Evolutionary conservation across 1,140 invertebrate genomes (phyloP), one percentile per base, ranked within the genome.

Genomic region (Zophobas atratus): DNA sequence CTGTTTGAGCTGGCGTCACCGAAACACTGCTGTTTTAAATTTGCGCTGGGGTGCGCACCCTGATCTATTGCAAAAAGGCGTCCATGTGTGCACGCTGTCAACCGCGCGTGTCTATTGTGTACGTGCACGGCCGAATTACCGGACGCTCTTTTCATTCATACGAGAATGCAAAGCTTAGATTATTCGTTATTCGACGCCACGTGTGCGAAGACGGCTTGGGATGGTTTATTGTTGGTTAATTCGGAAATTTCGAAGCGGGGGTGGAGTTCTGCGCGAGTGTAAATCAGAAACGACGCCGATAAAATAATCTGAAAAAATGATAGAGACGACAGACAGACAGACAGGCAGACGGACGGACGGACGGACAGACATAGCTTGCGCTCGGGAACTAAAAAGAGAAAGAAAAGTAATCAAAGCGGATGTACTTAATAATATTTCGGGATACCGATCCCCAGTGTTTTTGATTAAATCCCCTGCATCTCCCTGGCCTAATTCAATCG

Each of bases 31-130:
- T 8, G 49, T 75, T 75, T 41, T 38, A 75, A 75, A 72, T 32
- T 51, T 51, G 49, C n/a, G 49, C 49, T 6, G 49, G 39, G 60
- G 60, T 67, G 60, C 60, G 60, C 60, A 70, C 46, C 67, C 72
- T 48, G 74, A 79, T 79, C 70, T 75, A 80, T 82, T 81, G 80
- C 76, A 79, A 71, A 60, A 78, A 83, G 82, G 82, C 82, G 82
- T 83, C 80, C 79, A 83, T 83, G 80, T 83, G 82, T 83, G 80
- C 81, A 79, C 77, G 76, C 79, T 82, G 81, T 83, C 80, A 81
- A 83, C 78, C 80, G 82, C 82, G 79, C 82, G 80, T 83, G 82
- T 60, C 80, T 76, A 80, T 83, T 83, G 82, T 82, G 55, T 56
- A 35, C 20, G 63, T 46, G 75, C 63, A 77, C 49, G 39, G 55